phyloP scores from a whole-genome alignment of 2,113 vertebrate species.

The Rhabdornis inornatus region DNA sequence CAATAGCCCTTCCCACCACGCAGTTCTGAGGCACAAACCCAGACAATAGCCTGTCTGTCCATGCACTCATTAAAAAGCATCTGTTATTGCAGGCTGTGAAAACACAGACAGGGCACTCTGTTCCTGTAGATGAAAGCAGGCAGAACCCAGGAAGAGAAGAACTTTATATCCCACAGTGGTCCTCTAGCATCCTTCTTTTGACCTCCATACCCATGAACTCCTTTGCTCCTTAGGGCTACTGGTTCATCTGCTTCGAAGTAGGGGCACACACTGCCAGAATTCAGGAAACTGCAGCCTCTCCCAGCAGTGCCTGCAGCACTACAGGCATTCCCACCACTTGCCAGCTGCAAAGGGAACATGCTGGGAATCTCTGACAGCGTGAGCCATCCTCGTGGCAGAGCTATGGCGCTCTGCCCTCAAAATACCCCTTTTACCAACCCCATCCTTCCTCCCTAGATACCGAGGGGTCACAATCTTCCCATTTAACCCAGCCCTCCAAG shows the following conservation, averaged over 20 bases:
- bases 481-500: not conserved
- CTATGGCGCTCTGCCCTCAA: not conserved
- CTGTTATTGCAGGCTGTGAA: conserved; percentile 25
- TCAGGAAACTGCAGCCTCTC: not conserved
- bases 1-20: conserved; percentile 2
- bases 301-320: not conserved
- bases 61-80: not conserved
- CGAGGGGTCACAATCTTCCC: not conserved
- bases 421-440: not conserved
- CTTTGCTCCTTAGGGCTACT: not conserved
- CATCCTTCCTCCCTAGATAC: not conserved
- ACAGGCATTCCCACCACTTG: not conserved
- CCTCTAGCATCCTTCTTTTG: not conserved
- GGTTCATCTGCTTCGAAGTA: not conserved
- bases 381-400: not conserved
- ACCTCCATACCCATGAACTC: not conserved
- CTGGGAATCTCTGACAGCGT: not conserved
- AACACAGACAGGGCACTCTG: conserved; percentile 12
- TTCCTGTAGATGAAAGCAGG: conserved; percentile 8
- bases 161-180: not conserved
- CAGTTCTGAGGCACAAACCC: conserved; percentile 16
- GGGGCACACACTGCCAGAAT: not conserved
- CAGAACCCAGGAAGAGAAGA: not conserved
- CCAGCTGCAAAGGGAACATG: not conserved
- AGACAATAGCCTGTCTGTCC: conserved; percentile 32